Conservation (phyloP, 2,888 invertebrate species). For the Leucoma salicis region DNA sequence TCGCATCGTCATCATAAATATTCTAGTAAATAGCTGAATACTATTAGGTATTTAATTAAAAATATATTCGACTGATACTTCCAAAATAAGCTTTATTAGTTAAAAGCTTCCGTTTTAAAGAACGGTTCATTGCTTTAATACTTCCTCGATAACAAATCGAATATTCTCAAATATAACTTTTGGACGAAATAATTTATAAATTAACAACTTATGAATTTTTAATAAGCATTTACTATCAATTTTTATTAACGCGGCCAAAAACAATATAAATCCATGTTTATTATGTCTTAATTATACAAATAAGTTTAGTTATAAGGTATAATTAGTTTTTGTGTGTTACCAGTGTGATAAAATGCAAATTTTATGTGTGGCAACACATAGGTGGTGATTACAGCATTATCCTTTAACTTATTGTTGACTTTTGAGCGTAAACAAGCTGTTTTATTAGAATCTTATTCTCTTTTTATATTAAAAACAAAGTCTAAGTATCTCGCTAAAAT, state of each 20-base stretch:
- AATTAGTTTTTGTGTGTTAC: not conserved
- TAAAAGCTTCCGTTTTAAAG: too few species aligned
- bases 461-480: not conserved
- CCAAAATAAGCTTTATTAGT: too few species aligned
- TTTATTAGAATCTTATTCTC: not conserved
- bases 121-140: too few species aligned
- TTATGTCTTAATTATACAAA: constrained; percentile 18
- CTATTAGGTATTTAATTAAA: too few species aligned
- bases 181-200: too few species aligned
- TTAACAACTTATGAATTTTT: too few species aligned
- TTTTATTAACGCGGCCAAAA: not conserved
- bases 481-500: not conserved
- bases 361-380: not conserved
- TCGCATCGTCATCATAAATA: too few species aligned
- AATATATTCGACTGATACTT: too few species aligned
- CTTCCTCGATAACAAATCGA: too few species aligned
- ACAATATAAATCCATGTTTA: constrained; percentile 6
- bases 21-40: too few species aligned
- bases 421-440: not conserved
- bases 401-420: not conserved
- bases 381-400: not conserved
- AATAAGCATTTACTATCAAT: too few species aligned
- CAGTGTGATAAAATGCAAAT: not conserved
- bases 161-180: too few species aligned
- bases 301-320: constrained; percentile 6